phyloP scores from a whole-genome alignment of 2,113 vertebrate genomes.

The Larimichthys crocea region DNA sequence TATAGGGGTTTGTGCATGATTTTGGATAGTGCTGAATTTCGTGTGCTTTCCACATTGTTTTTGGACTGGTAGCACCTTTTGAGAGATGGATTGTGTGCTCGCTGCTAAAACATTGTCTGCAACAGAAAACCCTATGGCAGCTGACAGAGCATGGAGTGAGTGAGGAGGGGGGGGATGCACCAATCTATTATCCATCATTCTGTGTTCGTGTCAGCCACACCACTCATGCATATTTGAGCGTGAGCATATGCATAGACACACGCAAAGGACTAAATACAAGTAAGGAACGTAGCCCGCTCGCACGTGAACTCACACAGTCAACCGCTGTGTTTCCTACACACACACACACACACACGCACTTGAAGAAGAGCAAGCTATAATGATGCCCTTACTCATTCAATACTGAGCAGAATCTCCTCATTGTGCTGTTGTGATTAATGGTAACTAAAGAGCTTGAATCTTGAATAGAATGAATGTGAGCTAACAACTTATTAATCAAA shows the following conservation, averaged over 20 bases:
- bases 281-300: slow-evolving; percentile 6
- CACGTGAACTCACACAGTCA: slow-evolving; percentile 1
- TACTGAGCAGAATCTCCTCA: slow-evolving; percentile 39
- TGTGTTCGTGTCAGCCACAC: slow-evolving; percentile 18
- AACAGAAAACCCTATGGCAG: slow-evolving; percentile 43
- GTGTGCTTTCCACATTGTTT: not conserved
- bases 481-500: slow-evolving; percentile 67
- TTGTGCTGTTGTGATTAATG: slow-evolving; percentile 69
- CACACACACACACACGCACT: slow-evolving; percentile 7
- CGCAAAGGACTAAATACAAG: slow-evolving; percentile 8
- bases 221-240: slow-evolving; percentile 8
- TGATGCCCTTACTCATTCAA: slow-evolving; percentile 63
- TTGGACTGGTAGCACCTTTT: slow-evolving; percentile 4
- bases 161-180: slow-evolving; percentile 17
- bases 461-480: slow-evolving; percentile 51
- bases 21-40: slow-evolving; percentile 9
- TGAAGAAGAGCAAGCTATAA: slow-evolving; percentile 51
- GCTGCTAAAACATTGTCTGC: slow-evolving; percentile 38
- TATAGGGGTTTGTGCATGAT: not conserved
- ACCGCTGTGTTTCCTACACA: slow-evolving; percentile 9
- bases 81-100: slow-evolving; percentile 22
- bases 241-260: not conserved
- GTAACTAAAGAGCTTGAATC: slow-evolving; percentile 44
- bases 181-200: slow-evolving; percentile 32
- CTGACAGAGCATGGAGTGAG: slow-evolving; percentile 45